phyloP scores from a whole-genome alignment of 2,797 vertebrate species.

The Rhynchotus rufescens region DNA sequence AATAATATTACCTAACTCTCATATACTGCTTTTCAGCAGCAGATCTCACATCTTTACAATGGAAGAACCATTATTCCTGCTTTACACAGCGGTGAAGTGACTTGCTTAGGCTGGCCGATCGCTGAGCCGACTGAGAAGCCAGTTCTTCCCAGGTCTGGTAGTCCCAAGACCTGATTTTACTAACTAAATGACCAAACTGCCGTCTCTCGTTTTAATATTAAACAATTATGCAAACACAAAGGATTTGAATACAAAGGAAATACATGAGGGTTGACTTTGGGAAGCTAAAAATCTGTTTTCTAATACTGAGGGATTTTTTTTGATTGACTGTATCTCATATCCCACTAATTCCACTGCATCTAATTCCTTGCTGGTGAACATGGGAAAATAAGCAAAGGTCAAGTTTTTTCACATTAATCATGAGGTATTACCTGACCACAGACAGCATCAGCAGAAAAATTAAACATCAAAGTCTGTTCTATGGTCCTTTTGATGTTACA shows the following conservation, averaged over 20 bases:
- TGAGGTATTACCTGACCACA: conserved; percentile 71
- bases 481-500: conserved; percentile 69
- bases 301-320: conserved; percentile 5
- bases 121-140: not conserved
- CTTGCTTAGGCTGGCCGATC: conserved; percentile 33
- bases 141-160: conserved; percentile 11
- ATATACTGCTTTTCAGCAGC: conserved; percentile 50
- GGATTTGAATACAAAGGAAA: not conserved
- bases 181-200: conserved; percentile 51
- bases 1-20: conserved; percentile 69
- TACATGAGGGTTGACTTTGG: not conserved
- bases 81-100: conserved; percentile 35
- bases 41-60: conserved; percentile 57
- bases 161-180: conserved; percentile 45
- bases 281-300: conserved; percentile 27
- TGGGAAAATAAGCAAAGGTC: conserved; percentile 67
- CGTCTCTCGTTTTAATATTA: not conserved
- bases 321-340: conserved; percentile 6
- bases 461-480: conserved; percentile 68
- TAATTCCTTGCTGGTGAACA: conserved; percentile 49
- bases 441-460: conserved; percentile 51
- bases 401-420: conserved; percentile 66
- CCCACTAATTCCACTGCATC: not conserved
- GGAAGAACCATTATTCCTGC: conserved; percentile 41
- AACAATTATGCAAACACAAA: conserved; percentile 32